Percentiles rank a stretch among this genome's conserved stretches.
phyloP scores from a whole-genome alignment of 2,113 vertebrate genomes.

The Bolborhynchus lineola region DNA sequence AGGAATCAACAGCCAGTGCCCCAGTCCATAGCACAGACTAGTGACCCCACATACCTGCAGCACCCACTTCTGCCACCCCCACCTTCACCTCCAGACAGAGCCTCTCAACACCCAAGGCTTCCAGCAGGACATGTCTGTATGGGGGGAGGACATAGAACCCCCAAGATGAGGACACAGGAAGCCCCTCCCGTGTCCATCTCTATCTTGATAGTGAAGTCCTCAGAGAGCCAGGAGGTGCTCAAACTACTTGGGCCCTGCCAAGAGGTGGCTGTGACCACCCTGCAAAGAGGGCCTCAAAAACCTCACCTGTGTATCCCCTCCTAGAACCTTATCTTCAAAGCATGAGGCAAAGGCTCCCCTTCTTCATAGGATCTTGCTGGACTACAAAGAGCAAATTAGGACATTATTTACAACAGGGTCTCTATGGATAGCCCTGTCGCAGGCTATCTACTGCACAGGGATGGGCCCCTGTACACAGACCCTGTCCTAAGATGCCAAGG shows the following conservation, averaged over 20 bases:
- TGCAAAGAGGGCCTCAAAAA: not conserved
- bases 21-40: not conserved
- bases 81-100: not conserved
- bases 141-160: fast-evolving
- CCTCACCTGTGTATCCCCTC: not conserved
- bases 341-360: not conserved
- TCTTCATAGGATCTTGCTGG: not conserved
- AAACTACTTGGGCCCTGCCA: fast-evolving
- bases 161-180: not conserved
- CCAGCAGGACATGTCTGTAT: no score
- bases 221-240: not conserved
- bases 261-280: not conserved
- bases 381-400: not conserved
- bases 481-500: fast-evolving
- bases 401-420: not conserved
- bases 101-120: not conserved
- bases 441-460: not conserved
- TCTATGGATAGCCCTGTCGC: not conserved
- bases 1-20: not conserved
- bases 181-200: not conserved
- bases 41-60: not conserved
- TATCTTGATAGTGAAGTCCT: not conserved
- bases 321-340: not conserved
- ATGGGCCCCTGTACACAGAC: not conserved
- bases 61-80: not conserved